phyloP scores from a whole-genome alignment of 2,888 invertebrate species.

The Ethmia dodecea region DNA sequence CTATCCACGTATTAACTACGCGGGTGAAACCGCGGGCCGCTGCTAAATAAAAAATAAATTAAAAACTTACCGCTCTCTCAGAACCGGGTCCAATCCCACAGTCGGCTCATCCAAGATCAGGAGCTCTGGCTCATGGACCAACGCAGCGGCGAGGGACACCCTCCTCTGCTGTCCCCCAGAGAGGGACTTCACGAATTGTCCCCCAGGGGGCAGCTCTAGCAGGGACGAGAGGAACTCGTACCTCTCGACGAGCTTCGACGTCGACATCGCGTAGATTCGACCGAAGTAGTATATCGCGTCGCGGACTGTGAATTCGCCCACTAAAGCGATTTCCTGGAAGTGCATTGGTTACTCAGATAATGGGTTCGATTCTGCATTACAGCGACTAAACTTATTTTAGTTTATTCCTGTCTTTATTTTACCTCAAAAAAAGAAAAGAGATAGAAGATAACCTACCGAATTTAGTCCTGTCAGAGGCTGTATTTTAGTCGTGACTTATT shows the following conservation, averaged over 20 bases:
- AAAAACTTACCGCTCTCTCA: constrained; percentile 84
- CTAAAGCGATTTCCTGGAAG: constrained; percentile 85
- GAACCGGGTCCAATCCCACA: constrained; percentile 94
- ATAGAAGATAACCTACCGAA: too few relatives aligned
- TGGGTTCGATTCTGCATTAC: too few relatives aligned
- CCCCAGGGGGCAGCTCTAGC: constrained; percentile 86
- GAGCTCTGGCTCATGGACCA: constrained; percentile 92
- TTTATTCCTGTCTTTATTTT: too few relatives aligned
- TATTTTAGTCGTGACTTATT: too few relatives aligned
- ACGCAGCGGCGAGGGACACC: constrained; percentile 91
- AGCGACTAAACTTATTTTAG: too few relatives aligned
- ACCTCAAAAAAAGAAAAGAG: too few relatives aligned
- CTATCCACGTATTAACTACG: too few relatives aligned
- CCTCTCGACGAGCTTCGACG: constrained; percentile 79
- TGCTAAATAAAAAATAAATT: too few relatives aligned
- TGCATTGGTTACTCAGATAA: too few relatives aligned
- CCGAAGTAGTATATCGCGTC: constrained; percentile 94
- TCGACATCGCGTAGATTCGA: constrained; percentile 87
- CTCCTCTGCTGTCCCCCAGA: constrained; percentile 95
- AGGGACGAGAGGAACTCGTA: constrained; percentile 83
- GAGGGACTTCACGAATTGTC: constrained; percentile 80
- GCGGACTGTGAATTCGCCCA: constrained; percentile 87
- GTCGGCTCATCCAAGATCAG: constrained; percentile 95
- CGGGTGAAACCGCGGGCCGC: too few relatives aligned
- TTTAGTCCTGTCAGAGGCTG: too few relatives aligned